Percentiles rank a stretch among this genome's conserved stretches.
Evolutionary conservation across 2,797 vertebrate genomes (phyloP).

Genomic region (Allobates femoralis): DNA sequence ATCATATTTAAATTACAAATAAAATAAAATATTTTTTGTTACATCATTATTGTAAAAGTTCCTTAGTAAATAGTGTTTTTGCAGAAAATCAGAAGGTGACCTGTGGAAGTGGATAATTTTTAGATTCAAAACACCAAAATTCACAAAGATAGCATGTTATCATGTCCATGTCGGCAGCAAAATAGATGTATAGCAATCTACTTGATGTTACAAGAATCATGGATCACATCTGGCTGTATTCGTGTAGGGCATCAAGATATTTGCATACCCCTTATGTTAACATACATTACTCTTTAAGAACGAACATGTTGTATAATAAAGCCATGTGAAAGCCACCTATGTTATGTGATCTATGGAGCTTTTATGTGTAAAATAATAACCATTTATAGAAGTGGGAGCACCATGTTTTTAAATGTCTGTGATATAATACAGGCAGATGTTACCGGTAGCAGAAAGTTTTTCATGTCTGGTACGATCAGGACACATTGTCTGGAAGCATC

Average conservation of each 20-base stretch:
- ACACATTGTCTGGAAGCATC: slow-evolving; percentile 43
- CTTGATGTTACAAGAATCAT: too few relatives aligned
- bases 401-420: slow-evolving; percentile 8
- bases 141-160: too few relatives aligned
- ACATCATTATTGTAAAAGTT: too few relatives aligned
- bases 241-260: not conserved
- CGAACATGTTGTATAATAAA: not conserved
- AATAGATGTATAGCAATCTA: too few relatives aligned
- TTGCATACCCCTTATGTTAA: not conserved
- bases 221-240: not conserved
- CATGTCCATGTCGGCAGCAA: too few relatives aligned
- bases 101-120: too few relatives aligned
- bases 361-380: not conserved
- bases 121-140: too few relatives aligned
- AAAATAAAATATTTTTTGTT: too few relatives aligned
- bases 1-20: too few relatives aligned
- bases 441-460: not conserved
- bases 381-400: slow-evolving; percentile 22
- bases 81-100: too few relatives aligned
- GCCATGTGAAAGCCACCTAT: not conserved
- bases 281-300: not conserved
- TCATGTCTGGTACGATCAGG: not conserved
- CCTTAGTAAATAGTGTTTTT: too few relatives aligned
- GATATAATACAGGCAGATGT: slow-evolving; percentile 34
- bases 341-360: not conserved